A percentile compares a stretch with the other conserved stretches of the same genome.
Evolutionary conservation across 2,113 vertebrate genomes (phyloP).

Genomic region (Dasyurus viverrinus): DNA sequence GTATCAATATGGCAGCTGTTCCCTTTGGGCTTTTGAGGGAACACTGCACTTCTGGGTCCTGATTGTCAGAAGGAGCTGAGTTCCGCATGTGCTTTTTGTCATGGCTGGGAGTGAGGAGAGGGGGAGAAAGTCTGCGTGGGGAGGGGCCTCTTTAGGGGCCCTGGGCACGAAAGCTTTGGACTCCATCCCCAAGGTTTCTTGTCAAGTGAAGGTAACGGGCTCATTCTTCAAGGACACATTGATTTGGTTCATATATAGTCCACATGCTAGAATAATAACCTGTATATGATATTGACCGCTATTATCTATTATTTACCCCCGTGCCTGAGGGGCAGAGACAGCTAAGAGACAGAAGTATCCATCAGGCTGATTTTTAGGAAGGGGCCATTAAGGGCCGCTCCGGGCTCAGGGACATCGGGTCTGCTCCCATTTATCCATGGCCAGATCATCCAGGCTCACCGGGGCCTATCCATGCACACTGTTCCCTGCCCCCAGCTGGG

Average conservation of each 20-base stretch:
- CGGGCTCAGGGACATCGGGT: neutral
- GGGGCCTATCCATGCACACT: neutral
- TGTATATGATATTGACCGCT: neutral
- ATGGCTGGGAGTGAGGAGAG: neutral
- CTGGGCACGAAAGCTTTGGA: no score
- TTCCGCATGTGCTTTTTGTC: neutral
- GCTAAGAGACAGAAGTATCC: neutral
- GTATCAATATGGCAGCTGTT: neutral
- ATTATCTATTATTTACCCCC: conserved; percentile 69
- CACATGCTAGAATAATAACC: neutral
- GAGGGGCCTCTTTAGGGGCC: no score
- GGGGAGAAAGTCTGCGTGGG: no score
- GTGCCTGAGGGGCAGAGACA: neutral
- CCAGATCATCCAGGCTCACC: neutral
- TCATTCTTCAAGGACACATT: neutral
- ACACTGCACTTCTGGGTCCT: neutral
- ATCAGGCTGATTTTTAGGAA: neutral
- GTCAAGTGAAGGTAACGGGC: neutral
- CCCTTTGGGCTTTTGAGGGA: no score
- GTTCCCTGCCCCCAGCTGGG: neutral
- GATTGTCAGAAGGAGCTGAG: neutral
- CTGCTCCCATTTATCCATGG: no score
- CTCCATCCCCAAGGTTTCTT: neutral
- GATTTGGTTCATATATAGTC: neutral
- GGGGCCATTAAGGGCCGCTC: neutral